These are phyloP conservation scores for Zaprionus lachaisei DNA, from an alignment of 1,140 invertebrate species.

Conservation along the genomic window DNA sequence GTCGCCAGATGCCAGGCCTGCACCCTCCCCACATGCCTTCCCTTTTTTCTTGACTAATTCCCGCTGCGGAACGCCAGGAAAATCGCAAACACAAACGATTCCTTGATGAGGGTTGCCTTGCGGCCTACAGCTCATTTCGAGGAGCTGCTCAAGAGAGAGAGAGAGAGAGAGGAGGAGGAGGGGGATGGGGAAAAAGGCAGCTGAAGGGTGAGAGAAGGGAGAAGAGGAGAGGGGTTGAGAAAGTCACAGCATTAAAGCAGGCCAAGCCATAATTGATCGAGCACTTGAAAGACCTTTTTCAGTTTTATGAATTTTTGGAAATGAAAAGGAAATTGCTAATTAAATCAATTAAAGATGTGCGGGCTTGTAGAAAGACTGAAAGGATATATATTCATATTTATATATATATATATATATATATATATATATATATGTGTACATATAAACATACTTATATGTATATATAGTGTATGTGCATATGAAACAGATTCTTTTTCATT, in stretches of 20 bases:
- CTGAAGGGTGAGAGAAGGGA: not conserved
- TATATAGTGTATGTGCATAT: too few species aligned
- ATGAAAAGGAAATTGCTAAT: not conserved
- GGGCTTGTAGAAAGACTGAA: too few species aligned
- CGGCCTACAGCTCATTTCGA: conserved; percentile 23
- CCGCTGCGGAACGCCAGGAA: not conserved
- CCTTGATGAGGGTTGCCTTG: conserved; percentile 32
- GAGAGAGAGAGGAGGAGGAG: not conserved
- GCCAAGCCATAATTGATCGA: not conserved
- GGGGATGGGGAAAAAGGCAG: not conserved
- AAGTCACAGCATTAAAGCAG: not conserved
- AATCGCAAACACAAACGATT: conserved; percentile 24
- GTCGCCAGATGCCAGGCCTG: conserved; percentile 4
- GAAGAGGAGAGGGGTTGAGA: not conserved
- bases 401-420: too few species aligned
- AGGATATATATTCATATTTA: too few species aligned
- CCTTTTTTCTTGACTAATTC: not conserved
- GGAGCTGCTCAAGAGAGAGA: not conserved
- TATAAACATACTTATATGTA: too few species aligned
- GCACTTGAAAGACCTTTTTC: not conserved
- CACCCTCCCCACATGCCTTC: not conserved
- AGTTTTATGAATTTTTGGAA: not conserved
- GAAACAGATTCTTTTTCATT: too few species aligned
- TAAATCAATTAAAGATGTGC: not conserved
- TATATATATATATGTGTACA: too few species aligned